Evolutionary conservation across 2,113 vertebrate genomes (phyloP).

Genomic region (Pogonocichla stellata): DNA sequence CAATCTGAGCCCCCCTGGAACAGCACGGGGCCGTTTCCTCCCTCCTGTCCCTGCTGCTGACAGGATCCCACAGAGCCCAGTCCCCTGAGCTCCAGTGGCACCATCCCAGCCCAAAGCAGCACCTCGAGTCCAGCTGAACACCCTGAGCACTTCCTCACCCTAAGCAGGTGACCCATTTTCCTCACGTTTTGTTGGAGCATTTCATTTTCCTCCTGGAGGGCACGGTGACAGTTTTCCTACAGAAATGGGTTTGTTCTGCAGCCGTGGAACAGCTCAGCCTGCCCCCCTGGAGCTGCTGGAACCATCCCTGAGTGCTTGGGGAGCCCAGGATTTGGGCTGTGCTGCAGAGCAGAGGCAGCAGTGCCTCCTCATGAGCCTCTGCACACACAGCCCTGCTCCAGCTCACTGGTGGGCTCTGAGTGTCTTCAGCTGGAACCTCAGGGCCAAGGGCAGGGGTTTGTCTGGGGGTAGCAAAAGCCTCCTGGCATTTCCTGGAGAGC

Average conservation of each 20-base stretch:
- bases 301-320: fast-evolving
- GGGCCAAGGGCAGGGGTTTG: neutral
- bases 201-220: neutral
- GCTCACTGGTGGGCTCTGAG: neutral
- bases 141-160: neutral
- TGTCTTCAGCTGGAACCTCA: neutral
- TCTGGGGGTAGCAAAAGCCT: conserved; percentile 6
- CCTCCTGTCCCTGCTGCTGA: too few species aligned
- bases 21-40: neutral
- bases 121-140: neutral
- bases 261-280: fast-evolving
- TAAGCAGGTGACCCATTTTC: neutral
- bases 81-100: too few species aligned
- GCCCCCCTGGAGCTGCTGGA: neutral
- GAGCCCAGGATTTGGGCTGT: neutral
- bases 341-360: neutral
- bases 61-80: neutral
- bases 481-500: neutral
- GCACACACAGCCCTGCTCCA: neutral
- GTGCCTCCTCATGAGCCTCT: neutral
- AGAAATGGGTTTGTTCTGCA: neutral
- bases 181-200: fast-evolving
- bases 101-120: neutral
- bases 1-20: neutral
- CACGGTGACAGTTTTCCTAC: neutral